Conservation (phyloP, 2,888 invertebrate species). For the Branchellion lobata region DNA sequence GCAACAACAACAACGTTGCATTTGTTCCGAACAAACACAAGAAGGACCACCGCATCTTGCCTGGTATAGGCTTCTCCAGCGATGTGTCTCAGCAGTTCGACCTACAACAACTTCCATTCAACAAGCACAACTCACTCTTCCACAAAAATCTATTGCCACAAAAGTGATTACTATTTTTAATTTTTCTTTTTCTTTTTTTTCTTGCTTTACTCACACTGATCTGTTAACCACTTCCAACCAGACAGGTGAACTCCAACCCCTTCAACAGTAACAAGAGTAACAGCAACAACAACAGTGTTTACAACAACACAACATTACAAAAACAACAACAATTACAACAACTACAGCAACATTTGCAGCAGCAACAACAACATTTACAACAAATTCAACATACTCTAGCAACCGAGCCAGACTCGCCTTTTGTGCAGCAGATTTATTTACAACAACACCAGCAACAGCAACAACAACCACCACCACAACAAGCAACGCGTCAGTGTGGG, state of each 20-base stretch:
- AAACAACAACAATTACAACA: slow-evolving; percentile 8
- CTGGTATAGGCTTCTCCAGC: slow-evolving; percentile 28
- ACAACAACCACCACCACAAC: slow-evolving; percentile 4
- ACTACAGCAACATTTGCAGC: background rate
- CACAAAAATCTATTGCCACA: slow-evolving; percentile 5
- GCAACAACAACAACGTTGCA: background rate
- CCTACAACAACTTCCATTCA: slow-evolving; percentile 21
- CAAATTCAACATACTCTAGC: background rate
- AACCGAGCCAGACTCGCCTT: background rate
- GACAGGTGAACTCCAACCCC: background rate
- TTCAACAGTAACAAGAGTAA: no score
- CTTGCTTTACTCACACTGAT: background rate
- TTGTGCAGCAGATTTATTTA: background rate
- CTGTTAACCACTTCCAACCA: background rate
- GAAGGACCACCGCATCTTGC: slow-evolving; percentile 18
- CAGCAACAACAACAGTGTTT: background rate
- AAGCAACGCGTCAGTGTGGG: background rate
- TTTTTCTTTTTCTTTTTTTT: background rate
- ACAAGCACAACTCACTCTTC: slow-evolving; percentile 15
- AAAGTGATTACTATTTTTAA: slow-evolving; percentile 2
- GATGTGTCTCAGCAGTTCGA: background rate
- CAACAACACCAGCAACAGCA: background rate
- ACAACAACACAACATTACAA: background rate
- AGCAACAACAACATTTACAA: background rate
- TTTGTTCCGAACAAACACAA: background rate